A percentile compares a stretch with the other conserved stretches of the same genome.
These are phyloP conservation scores for Clarias laeviceps DNA, from an alignment of 2,797 vertebrate genomes.

Conservation along the genomic window DNA sequence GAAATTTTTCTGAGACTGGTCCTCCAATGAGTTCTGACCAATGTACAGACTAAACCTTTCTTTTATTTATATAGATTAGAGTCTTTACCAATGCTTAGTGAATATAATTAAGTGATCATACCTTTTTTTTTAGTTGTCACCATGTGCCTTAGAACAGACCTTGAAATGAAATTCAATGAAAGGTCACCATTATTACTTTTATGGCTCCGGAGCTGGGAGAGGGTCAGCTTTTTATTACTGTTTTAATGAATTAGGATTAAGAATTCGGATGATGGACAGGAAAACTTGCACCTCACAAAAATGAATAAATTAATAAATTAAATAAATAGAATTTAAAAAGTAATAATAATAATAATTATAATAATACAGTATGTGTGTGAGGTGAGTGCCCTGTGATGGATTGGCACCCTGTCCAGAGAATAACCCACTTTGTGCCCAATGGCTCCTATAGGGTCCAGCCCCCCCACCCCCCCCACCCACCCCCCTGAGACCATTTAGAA, in stretches of 20 bases:
- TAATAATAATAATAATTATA: no score
- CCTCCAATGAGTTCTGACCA: no score
- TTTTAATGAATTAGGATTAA: slow-evolving; percentile 7
- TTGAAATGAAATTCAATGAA: background rate
- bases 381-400: no score
- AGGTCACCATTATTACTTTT: slow-evolving; percentile 33
- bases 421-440: no score
- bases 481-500: no score
- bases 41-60: no score
- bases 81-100: background rate
- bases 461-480: no score
- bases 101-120: background rate
- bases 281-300: background rate
- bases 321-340: no score
- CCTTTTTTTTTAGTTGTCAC: background rate
- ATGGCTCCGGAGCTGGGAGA: slow-evolving; percentile 16
- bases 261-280: slow-evolving; percentile 12
- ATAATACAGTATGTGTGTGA: no score
- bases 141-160: background rate
- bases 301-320: background rate
- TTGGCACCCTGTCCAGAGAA: no score
- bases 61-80: background rate
- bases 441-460: no score
- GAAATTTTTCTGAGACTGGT: no score
- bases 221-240: background rate